A percentile compares a stretch with the other conserved stretches of the same genome.
Evolutionary conservation across 2,888 invertebrate genomes (phyloP).

Genomic region (Notocelia uddmanniana): DNA sequence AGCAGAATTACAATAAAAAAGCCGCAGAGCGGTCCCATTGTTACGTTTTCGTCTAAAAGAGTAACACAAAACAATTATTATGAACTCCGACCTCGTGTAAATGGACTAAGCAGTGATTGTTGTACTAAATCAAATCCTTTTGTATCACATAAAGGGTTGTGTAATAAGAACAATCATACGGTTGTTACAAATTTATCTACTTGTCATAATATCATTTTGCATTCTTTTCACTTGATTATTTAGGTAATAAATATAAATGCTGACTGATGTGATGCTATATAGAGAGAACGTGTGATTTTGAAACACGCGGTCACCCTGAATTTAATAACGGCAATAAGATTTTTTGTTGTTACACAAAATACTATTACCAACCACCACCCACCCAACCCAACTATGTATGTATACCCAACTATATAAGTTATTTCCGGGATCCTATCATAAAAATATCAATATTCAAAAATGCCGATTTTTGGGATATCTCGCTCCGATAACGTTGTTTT

Average conservation of each 20-base stretch:
- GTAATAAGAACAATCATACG: constrained; percentile 30
- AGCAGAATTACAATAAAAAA: constrained; percentile 30
- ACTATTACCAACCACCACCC: too few relatives aligned
- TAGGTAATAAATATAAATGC: neutral
- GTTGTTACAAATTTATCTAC: constrained; percentile 19
- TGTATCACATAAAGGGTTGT: constrained; percentile 36
- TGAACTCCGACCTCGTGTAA: constrained; percentile 40
- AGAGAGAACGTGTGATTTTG: too few relatives aligned
- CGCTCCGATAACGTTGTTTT: too few relatives aligned
- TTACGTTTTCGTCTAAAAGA: constrained; percentile 40
- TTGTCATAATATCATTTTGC: neutral
- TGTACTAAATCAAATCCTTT: constrained; percentile 41
- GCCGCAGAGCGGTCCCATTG: constrained; percentile 26
- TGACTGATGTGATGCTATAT: neutral
- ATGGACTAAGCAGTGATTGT: constrained; percentile 41
- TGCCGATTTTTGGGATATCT: too few relatives aligned
- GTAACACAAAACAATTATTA: constrained; percentile 40
- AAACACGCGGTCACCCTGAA: too few relatives aligned
- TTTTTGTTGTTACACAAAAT: too few relatives aligned
- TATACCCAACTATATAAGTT: too few relatives aligned
- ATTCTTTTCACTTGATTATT: constrained; percentile 1
- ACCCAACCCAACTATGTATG: too few relatives aligned
- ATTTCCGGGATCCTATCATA: too few relatives aligned
- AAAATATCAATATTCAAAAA: too few relatives aligned
- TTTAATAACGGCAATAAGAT: too few relatives aligned